Evolutionary conservation across 2,113 vertebrate species (phyloP), one percentile per base, ranked within the genome.

Genomic region (Pomatorhinus ruficollis): DNA sequence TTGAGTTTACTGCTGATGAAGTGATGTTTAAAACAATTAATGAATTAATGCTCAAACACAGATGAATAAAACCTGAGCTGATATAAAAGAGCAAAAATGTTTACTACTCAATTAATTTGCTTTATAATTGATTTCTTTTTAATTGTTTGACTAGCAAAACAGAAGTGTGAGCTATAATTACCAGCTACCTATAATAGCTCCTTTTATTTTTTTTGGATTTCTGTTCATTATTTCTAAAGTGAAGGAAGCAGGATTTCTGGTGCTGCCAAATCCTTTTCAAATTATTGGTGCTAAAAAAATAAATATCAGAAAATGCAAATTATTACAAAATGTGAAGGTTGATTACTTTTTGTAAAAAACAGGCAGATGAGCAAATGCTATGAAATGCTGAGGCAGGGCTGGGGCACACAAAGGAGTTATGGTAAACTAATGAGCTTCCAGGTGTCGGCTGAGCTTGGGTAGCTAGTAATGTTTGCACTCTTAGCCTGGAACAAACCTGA

Each of bases 21-120:
- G 83, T 92, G 91, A 87, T 97, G 89, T 95, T 98, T 96, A 95
- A 98, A 98, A 98, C 94, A 97, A 98, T 98, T 98, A 98, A 97
- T 93, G 86, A 97, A 96, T 93, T 87, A 96, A 97, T 95, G 87
- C 77, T 96, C 92, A 82, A 97, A 95, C 83, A 97, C 50, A 83
- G 84, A 95, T 88, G 54, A 94, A 97, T 97, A 97, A 98, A 95
- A 5, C 4, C 71, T 50, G 96, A 98, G 97, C 89, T 96, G 87
- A 97, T 97, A 97, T 96, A 94, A 97, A 97, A 96, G 71, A 95
- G 47, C 93, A 98, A 97, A 97, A 97, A 95, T 92, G 89, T 70
- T 97, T 97, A 97, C 93, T 90, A 93, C 87, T 98, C 84, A 97
- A 96, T 98, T 98, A 97, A 98, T 97, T 98, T 97, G 93, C 93